phyloP scores from a whole-genome alignment of 2,113 vertebrate species.

The Bungarus multicinctus region DNA sequence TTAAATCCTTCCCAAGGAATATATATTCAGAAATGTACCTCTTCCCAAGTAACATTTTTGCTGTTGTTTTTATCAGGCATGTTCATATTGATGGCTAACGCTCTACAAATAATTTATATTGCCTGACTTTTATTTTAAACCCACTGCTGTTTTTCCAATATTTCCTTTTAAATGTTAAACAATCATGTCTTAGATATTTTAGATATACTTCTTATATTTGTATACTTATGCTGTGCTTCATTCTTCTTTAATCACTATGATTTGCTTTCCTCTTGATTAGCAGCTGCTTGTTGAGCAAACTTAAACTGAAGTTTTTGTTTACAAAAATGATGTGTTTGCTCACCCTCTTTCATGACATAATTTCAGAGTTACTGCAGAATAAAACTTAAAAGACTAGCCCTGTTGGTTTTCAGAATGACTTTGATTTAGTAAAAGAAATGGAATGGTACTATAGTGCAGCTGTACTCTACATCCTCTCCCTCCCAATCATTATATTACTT shows the following conservation, averaged over 20 bases:
- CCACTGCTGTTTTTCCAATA: not conserved
- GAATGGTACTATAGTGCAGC: not conserved
- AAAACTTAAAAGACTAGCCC: not conserved
- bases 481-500: not conserved
- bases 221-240: not conserved
- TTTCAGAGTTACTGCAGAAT: not conserved
- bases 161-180: not conserved
- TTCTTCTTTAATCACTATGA: not conserved
- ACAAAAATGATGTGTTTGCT: not conserved
- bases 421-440: not conserved
- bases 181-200: not conserved
- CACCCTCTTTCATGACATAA: not conserved
- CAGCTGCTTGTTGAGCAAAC: not conserved
- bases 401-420: not conserved
- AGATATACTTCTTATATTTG: not conserved
- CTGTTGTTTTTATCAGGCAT: not conserved
- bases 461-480: not conserved
- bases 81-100: not conserved
- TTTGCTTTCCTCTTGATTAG: not conserved
- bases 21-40: not conserved
- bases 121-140: not conserved
- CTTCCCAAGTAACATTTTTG: not conserved
- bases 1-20: not conserved
- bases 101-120: not conserved
- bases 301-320: not conserved